phyloP scores from a whole-genome alignment of 30 jellyfish, hydroid and myxozoan genomes.

The Chironex yamaguchii region DNA sequence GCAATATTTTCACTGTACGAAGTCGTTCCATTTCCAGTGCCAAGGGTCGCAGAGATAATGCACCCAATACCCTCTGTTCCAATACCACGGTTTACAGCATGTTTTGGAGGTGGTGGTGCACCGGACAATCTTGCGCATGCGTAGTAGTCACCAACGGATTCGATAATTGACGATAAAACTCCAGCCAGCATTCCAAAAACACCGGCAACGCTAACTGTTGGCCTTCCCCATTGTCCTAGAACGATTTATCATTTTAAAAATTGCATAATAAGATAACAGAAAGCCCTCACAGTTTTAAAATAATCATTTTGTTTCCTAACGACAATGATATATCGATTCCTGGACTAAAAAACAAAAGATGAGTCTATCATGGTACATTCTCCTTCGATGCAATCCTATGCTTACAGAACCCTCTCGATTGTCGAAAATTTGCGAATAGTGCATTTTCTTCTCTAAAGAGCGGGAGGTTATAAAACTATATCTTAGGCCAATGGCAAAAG shows the following conservation, averaged over 20 bases:
- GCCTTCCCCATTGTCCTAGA: neutral
- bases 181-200: neutral
- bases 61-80: slow-evolving; percentile 5
- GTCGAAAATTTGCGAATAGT: too few relatives aligned
- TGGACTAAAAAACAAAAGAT: neutral
- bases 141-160: slow-evolving; percentile 1
- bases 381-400: too few relatives aligned
- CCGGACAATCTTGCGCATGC: too few relatives aligned
- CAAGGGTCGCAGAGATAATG: neutral
- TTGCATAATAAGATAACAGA: too few relatives aligned
- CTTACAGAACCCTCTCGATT: too few relatives aligned
- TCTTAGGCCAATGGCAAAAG: too few relatives aligned
- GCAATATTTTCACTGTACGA: slow-evolving; percentile 8
- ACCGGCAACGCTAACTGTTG: slow-evolving; percentile 16
- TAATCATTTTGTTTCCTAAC: neutral
- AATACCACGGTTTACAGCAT: slow-evolving; percentile 1
- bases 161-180: neutral
- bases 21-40: slow-evolving; percentile 4
- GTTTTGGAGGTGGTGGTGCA: neutral
- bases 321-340: neutral
- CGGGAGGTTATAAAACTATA: too few relatives aligned
- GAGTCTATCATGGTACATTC: too few relatives aligned
- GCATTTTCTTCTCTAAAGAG: too few relatives aligned
- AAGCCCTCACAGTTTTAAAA: neutral
- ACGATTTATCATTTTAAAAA: too few relatives aligned